Conservation (phyloP, 1,140 invertebrate genomes). For the Trachymyrmex cornetzi region DNA sequence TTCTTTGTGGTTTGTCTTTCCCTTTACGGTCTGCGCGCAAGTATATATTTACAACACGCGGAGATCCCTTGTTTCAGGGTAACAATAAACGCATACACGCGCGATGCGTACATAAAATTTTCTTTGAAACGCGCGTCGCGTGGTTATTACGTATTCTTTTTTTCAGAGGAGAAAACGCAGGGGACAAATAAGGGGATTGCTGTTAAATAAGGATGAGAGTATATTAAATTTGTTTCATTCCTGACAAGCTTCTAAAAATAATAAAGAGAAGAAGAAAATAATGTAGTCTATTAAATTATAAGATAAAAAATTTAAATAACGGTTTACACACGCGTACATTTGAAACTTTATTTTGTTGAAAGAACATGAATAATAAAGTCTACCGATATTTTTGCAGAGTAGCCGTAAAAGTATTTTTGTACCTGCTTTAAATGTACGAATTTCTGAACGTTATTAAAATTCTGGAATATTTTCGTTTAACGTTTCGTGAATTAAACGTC, state of each 20-base stretch:
- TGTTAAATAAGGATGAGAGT: slow-evolving; percentile 7
- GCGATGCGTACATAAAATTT: background rate
- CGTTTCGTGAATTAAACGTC: no score
- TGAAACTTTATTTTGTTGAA: background rate
- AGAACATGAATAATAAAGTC: background rate
- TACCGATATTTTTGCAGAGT: background rate
- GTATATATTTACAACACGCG: slow-evolving; percentile 40
- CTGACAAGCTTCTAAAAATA: background rate
- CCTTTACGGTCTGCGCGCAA: background rate
- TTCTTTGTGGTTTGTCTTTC: slow-evolving; percentile 6
- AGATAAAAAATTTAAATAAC: background rate
- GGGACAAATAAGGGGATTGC: background rate
- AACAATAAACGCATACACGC: slow-evolving; percentile 31
- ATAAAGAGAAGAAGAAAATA: background rate
- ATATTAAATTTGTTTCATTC: background rate
- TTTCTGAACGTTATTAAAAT: background rate
- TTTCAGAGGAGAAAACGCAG: slow-evolving; percentile 24
- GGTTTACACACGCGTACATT: no score
- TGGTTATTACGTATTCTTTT: slow-evolving; percentile 19
- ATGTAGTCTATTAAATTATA: background rate
- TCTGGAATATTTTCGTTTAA: background rate
- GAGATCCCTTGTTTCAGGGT: slow-evolving; percentile 48
- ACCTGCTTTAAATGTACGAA: background rate
- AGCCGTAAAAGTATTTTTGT: no score
- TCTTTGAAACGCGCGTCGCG: slow-evolving; percentile 34